A percentile compares a stretch with the other conserved stretches of the same genome.
phyloP scores from a whole-genome alignment of 1,140 invertebrate species.

The Uloborus diversus region DNA sequence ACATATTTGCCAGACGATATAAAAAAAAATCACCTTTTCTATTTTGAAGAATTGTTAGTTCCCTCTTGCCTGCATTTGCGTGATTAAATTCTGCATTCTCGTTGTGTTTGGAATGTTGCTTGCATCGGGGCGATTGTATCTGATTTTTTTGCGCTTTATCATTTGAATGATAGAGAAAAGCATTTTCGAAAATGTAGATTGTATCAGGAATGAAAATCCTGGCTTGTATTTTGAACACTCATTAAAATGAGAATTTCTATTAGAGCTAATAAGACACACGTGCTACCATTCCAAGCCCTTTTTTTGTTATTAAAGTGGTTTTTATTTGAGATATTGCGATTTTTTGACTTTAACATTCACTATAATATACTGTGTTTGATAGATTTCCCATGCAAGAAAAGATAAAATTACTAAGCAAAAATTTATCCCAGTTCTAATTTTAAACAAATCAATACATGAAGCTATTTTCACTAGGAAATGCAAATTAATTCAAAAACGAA shows the following conservation, averaged over 20 bases:
- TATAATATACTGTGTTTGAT: too few species aligned
- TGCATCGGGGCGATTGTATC: too few species aligned
- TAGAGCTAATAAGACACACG: background rate
- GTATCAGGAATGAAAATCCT: constrained; percentile 10
- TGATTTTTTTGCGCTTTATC: constrained; percentile 15
- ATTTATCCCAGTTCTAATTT: too few species aligned
- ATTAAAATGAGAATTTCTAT: constrained; percentile 42
- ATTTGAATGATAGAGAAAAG: constrained; percentile 1
- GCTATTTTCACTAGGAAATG: too few species aligned
- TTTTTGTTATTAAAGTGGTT: too few species aligned
- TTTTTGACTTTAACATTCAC: too few species aligned
- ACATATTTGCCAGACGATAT: background rate
- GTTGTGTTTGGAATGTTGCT: background rate
- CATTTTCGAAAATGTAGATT: constrained; percentile 26
- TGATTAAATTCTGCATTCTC: constrained; percentile 47
- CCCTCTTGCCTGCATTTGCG: constrained; percentile 20
- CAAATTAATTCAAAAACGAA: too few species aligned
- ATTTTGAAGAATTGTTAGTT: background rate
- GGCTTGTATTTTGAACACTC: background rate
- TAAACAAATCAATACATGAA: too few species aligned
- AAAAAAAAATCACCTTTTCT: constrained; percentile 18
- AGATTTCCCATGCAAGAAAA: too few species aligned
- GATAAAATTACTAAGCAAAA: too few species aligned
- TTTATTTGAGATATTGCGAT: too few species aligned
- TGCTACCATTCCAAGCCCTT: too few species aligned